Base-by-base conservation (phyloP, 2,888 invertebrate genomes). In the Luperina testacea region DNA sequence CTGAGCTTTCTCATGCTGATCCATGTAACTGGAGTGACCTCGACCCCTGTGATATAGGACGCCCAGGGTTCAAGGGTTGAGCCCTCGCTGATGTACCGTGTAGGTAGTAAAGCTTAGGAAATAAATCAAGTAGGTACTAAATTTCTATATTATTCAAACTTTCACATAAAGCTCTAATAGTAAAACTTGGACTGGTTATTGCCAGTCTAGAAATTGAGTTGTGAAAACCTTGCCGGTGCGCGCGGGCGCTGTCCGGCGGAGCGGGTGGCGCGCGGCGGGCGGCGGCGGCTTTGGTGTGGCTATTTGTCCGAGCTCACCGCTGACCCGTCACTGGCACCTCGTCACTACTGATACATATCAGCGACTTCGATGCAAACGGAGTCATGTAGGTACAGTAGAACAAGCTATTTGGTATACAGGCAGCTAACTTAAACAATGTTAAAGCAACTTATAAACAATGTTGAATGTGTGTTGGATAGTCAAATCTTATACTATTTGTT, bases 301-400 rank as follows among this genome's bases (percentile, higher is more conserved):
- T 85, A 93, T 92, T 92, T 91, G 90, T 87, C 80, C 86, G 84
- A 85, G 82, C 82, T 68, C 64, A 67, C 69, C 74, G 73, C 32
- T 82, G 79, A 75, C 82, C 72, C 72, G 71, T 72, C 73, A 78
- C 27, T 38, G 24, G 42, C n/a, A 15, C 13, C 45, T n/a, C 38
- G 53, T 78, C 72, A 75, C 48, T 67, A 64, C 38, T 70, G n/a
- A 77, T 75, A 38, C 76, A 68, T 61, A 61, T 77, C 74, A 75
- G 42, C 20, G 5, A 45, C 13, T 45, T 57, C 24, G 27, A n/a
- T n/a, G 11, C n/a, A 45, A 70, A 59, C 8, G 48, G 7, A 48
- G 11, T 69, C 61, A 45, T 38, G 4, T 67, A 32, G 15, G 13
- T 75, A 5, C 27, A 38, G 7, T 17, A 11, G 32, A 27, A 69